These are phyloP conservation scores for Ips nitidus DNA, from an alignment of 1,140 invertebrate genomes.

Conservation along the genomic window DNA sequence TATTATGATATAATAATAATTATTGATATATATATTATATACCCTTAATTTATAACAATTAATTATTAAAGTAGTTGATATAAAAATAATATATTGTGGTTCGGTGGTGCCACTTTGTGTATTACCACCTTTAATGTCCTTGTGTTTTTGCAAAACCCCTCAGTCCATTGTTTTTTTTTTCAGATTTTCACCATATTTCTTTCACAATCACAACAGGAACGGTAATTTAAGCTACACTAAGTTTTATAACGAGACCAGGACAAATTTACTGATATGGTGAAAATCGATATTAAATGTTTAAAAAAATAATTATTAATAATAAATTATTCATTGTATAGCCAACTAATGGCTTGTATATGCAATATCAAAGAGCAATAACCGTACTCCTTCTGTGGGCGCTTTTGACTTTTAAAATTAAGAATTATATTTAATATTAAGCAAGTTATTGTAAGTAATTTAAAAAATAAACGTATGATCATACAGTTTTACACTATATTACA, in stretches of 20 bases:
- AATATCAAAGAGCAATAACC: conserved; percentile 59
- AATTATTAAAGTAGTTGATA: conserved; percentile 44
- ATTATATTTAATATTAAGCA: conserved; percentile 50
- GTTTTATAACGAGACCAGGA: too few species aligned
- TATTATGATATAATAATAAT: conserved; percentile 45
- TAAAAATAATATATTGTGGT: conserved; percentile 43
- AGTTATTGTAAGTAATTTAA: conserved; percentile 53
- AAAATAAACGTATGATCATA: conserved; percentile 39
- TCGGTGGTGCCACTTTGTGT: conserved; percentile 49
- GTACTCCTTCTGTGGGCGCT: conserved; percentile 58
- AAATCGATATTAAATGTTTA: conserved; percentile 27
- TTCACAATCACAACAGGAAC: background rate
- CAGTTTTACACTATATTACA: conserved; percentile 54
- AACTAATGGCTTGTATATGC: conserved; percentile 53
- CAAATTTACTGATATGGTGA: conserved; percentile 11
- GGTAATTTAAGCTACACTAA: too few species aligned
- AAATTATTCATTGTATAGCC: conserved; percentile 40
- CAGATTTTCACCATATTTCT: conserved; percentile 20
- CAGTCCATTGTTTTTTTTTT: conserved; percentile 22
- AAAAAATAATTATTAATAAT: conserved; percentile 17
- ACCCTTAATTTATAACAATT: conserved; percentile 48
- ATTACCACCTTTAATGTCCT: conserved; percentile 48
- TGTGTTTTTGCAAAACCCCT: conserved; percentile 45
- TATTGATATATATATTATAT: conserved; percentile 45
- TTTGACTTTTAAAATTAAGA: conserved; percentile 53